These are phyloP conservation scores for Nudaria mundana DNA, from an alignment of 2,888 invertebrate species.

Conservation along the genomic window DNA sequence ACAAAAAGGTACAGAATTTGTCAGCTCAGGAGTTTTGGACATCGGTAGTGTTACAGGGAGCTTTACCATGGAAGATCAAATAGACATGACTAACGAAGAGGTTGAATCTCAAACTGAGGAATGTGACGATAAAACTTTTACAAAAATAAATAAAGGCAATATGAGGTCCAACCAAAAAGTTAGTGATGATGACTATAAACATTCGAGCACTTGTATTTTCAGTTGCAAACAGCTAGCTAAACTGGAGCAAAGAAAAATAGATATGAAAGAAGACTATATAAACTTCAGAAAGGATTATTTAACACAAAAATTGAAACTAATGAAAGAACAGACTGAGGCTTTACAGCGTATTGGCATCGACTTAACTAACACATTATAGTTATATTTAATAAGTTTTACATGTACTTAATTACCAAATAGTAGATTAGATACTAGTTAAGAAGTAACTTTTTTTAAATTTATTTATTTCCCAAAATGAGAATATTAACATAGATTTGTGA, in stretches of 20 bases:
- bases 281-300: constrained; percentile 71
- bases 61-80: constrained; percentile 39
- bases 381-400: neutral
- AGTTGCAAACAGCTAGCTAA: constrained; percentile 62
- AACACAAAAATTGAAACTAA: constrained; percentile 58
- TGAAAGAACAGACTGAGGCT: constrained; percentile 71
- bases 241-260: constrained; percentile 60
- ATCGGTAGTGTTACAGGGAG: constrained; percentile 39
- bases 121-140: constrained; percentile 43
- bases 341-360: constrained; percentile 65
- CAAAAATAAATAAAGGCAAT: constrained; percentile 34
- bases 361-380: constrained; percentile 39
- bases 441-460: no score
- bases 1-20: constrained; percentile 51
- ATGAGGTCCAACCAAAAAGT: constrained; percentile 35
- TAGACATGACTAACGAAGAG: constrained; percentile 49
- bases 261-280: constrained; percentile 67
- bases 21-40: constrained; percentile 21
- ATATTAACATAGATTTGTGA: no score
- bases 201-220: constrained; percentile 51
- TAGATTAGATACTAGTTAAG: neutral
- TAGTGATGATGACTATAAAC: constrained; percentile 36
- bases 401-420: neutral
- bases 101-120: constrained; percentile 51
- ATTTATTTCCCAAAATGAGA: no score